Percentiles rank a stretch among this genome's conserved stretches.
These are phyloP conservation scores for Trichechus manatus DNA, from an alignment of 2,113 vertebrate species.

Conservation along the genomic window DNA sequence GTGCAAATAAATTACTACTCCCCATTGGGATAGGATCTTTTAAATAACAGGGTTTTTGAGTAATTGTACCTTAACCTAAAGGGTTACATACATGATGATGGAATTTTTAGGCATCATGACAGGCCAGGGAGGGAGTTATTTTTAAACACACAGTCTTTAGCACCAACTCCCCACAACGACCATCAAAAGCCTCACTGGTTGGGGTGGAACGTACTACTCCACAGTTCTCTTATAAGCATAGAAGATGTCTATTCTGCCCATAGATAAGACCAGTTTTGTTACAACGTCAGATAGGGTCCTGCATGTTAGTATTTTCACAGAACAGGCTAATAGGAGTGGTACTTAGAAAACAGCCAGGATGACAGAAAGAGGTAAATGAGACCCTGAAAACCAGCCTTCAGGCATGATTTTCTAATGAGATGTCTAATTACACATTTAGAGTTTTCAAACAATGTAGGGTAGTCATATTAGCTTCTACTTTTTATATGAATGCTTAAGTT, in stretches of 20 bases:
- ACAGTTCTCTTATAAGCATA: neutral
- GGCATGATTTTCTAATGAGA: neutral
- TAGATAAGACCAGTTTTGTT: neutral
- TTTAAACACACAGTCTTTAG: neutral
- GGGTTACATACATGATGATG: neutral
- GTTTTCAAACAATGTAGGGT: neutral
- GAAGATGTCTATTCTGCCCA: neutral
- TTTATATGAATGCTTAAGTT: constrained; percentile 25
- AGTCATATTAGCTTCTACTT: neutral
- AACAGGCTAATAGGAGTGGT: neutral
- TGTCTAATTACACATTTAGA: neutral
- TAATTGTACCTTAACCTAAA: neutral
- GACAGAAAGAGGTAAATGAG: neutral
- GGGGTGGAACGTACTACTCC: neutral
- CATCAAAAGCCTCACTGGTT: neutral
- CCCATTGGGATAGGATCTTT: neutral
- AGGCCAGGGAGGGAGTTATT: neutral
- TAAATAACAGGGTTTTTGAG: neutral
- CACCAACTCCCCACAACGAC: neutral
- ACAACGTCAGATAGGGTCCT: neutral
- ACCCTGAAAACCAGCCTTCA: neutral
- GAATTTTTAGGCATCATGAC: neutral
- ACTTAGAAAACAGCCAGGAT: neutral
- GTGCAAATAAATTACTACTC: neutral
- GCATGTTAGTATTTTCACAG: neutral